Evolutionary conservation across 2,113 vertebrate species (phyloP), one percentile per base, ranked within the genome.

Genomic region (Pleuronectes platessa): DNA sequence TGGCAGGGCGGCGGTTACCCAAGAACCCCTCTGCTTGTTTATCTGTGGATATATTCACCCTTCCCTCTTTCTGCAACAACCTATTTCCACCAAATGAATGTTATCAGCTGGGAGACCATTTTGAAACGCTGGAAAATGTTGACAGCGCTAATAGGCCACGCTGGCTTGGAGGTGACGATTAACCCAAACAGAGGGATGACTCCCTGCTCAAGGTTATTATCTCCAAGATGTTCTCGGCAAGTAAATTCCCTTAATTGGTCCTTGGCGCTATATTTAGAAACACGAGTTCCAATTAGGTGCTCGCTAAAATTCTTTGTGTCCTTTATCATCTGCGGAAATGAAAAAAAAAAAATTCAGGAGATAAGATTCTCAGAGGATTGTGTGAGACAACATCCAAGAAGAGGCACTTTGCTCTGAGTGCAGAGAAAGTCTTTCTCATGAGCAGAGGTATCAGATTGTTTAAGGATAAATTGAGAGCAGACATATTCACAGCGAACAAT

Each of bases 1-100:
- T 71, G 76, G 37, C 51, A 55, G 60, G 42, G 53, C 49, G 24
- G 37, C 11, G 65, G 68, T 45, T 31, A 82, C 76, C 85, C 86
- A 86, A 74, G 76, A 61, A 18, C 47, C 86, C 24, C 62, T 74
- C 37, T 14, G 75, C 60, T 68, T 56, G 74, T 71, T 42, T 42
- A 10, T 42, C 40, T 12, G 12, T 42, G 20, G 31, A 65, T 42
- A 60, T 45, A 40, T 74, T 71, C 26, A 69, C 31, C 31, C 53
- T 61, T 72, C 1, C 23, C 11, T 65, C 59, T 73, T 27, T 74
- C 37, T 21, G 17, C 21, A 26, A 21, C 15, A 17, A 47, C 21
- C 40, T 2, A 24, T 69, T 71, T 55, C 35, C 15, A 2, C 11
- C 11, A 61, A 66, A 62, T 54, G 20, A 21, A 51, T 66, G 40